A percentile compares a stretch with the other conserved stretches of the same genome.
These are phyloP conservation scores for Plagodis dolabraria DNA, from an alignment of 2,888 invertebrate genomes.

Conservation along the genomic window DNA sequence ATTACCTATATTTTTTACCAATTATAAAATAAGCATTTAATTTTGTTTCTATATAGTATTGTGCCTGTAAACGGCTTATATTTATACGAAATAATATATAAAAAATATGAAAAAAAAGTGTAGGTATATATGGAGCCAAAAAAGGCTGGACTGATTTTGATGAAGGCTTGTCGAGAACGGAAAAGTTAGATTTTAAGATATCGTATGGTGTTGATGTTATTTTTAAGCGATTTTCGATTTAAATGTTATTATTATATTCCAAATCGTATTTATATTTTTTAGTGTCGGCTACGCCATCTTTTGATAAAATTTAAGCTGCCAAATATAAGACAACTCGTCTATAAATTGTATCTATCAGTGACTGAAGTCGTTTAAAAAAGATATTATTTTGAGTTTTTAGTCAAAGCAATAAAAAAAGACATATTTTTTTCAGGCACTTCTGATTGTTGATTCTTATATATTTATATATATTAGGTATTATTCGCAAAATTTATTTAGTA, in stretches of 20 bases:
- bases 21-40: too few species aligned
- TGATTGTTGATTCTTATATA: too few species aligned
- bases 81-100: neutral
- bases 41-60: too few species aligned
- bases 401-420: too few species aligned
- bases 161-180: slow-evolving; percentile 5
- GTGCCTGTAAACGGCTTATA: too few species aligned
- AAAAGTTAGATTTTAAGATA: slow-evolving; percentile 2
- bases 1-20: too few species aligned
- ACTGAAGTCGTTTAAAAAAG: too few species aligned
- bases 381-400: too few species aligned
- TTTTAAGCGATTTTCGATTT: neutral
- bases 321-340: neutral
- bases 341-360: neutral
- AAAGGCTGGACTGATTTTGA: slow-evolving; percentile 14
- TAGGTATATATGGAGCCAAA: slow-evolving; percentile 2
- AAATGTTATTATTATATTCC: neutral
- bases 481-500: too few species aligned
- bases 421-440: too few species aligned
- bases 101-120: neutral
- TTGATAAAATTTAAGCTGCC: neutral
- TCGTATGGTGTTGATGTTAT: neutral
- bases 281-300: neutral
- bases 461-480: too few species aligned
- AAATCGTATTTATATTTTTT: neutral